phyloP scores from a whole-genome alignment of 2,888 invertebrate genomes.

The Argynnis bischoffii region DNA sequence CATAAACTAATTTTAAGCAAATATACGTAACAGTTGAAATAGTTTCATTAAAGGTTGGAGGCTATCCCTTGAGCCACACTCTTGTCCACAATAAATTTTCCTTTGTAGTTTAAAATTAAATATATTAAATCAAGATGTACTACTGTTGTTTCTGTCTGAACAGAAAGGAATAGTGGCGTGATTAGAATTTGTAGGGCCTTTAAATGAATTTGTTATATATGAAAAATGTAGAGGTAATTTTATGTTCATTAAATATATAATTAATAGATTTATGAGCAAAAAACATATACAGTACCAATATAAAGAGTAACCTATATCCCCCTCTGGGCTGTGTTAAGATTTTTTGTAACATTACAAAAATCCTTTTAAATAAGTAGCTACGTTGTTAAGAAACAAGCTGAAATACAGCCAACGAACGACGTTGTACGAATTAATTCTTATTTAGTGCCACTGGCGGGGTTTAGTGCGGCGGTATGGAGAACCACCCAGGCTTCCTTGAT shows the following conservation, averaged over 20 bases:
- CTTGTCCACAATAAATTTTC: conserved; percentile 39
- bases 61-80: conserved; percentile 13
- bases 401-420: conserved; percentile 22
- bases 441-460: conserved; percentile 11
- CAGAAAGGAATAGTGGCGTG: not conserved
- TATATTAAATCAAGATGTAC: conserved; percentile 40
- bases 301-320: too few species aligned
- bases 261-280: too few species aligned
- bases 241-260: too few species aligned
- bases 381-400: too few species aligned
- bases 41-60: conserved; percentile 13
- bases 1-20: not conserved
- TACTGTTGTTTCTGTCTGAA: conserved; percentile 10
- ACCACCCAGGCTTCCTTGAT: too few species aligned
- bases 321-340: too few species aligned
- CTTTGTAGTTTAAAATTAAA: conserved; percentile 42
- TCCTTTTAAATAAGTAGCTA: too few species aligned
- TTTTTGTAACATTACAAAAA: too few species aligned
- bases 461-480: not conserved
- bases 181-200: not conserved
- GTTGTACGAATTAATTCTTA: conserved; percentile 28
- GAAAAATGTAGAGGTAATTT: too few species aligned
- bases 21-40: not conserved
- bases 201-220: not conserved
- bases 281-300: too few species aligned